Base-by-base conservation (phyloP, 2,888 invertebrate genomes). In the Zaprionus bogoriensis region DNA sequence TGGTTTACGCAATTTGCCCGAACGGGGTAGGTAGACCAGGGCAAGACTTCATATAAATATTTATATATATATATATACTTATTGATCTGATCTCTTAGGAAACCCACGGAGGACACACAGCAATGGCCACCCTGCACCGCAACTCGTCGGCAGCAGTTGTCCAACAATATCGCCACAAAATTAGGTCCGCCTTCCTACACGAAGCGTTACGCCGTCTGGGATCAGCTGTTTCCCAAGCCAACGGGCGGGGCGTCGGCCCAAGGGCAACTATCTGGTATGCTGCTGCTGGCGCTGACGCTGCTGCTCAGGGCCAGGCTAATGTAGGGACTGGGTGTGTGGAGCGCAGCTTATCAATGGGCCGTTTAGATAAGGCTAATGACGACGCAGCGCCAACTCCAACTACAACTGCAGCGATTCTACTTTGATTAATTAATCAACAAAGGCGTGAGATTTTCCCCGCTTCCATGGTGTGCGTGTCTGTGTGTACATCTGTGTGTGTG, bases 1-100 rank as follows among this genome's bases (percentile, higher is more conserved):
- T 89, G 91, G 77, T 91, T 91, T 82, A 64, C 88, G 0, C 85
- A 89, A 42, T 92, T 92, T 63, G 91, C 89, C 10, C 55, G 41
- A 41, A 75, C 53, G 6, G 90, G 89, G 89, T 90, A 63, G 64
- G 82, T 50, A 2, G 1, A 3, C n/a, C n/a, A 12, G 5, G 7
- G 12, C 0, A 0, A 4, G 10, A 5, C 1, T n/a, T n/a, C n/a
- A n/a, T n/a, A n/a, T n/a, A n/a, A n/a, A n/a, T n/a, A n/a, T n/a
- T n/a, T n/a, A n/a, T n/a, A n/a, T n/a, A n/a, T n/a, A n/a, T n/a
- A n/a, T n/a, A n/a, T n/a, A n/a, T n/a, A n/a, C n/a, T n/a, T n/a
- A n/a, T n/a, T n/a, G 10, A 6, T 46, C 10, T 6, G 36, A 46
- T 10, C 20, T 39, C 45, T 10, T 17, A 77, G 77, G 1, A 3